Base-by-base conservation (phyloP, 2,797 vertebrate genomes). In the Scyliorhinus canicula region DNA sequence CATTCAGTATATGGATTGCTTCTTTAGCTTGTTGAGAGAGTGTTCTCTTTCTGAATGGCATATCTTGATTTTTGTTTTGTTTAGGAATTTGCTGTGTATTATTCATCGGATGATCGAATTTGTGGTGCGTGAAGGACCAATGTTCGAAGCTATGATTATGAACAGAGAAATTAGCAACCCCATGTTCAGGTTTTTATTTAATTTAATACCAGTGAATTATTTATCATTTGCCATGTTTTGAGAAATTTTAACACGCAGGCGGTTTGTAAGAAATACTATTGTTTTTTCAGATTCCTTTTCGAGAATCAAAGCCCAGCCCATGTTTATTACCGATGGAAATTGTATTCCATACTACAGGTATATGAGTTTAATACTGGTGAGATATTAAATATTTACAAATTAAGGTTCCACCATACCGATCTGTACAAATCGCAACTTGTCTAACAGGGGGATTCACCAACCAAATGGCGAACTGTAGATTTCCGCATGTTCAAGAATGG, bases 91-190 rank as follows among this genome's bases (percentile, higher is more conserved):
- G 47, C 26, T 95, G 47, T 95, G 95, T 98, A 98, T 99, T 97
- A 99, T 99, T 97, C 99, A 99, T 97, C 99, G 99, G 97, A 99
- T 99, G 99, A 99, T 99, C 98, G 99, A 99, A 97, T 99, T 99
- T 99, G 99, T 99, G 98, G 99, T 99, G 97, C 99, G 99, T 98
- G 99, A 99, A 97, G 99, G 99, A 96, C 99, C 99, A 95, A 99
- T 99, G 99, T 99, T 99, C 98, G 99, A 99, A 98, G 99, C 99
- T 97, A 99, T 99, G 99, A 99, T 99, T 97, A 99, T 99, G 99
- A 99, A 99, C 97, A 96, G 99, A 98, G 99, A 99, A 97, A 98
- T 99, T 97, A 99, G 98, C 98, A 99, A 99, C 96, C 98, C 99
- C 74, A 98, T 99, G 98, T 99, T 99, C 98, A 99, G 99, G 99